Conservation (phyloP, 2,113 vertebrate species). For the Oophaga pumilio region DNA sequence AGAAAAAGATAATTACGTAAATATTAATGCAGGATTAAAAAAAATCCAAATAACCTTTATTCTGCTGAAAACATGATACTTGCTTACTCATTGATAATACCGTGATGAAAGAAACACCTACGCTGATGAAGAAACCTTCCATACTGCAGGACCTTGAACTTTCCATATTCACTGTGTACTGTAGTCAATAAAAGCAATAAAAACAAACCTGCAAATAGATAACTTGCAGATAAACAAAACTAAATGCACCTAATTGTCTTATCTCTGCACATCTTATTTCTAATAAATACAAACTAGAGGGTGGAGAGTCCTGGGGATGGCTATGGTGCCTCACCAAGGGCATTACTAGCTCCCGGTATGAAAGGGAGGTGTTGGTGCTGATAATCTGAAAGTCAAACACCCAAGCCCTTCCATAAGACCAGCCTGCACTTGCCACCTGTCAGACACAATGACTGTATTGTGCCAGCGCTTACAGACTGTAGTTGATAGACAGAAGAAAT, state of each 20-base stretch:
- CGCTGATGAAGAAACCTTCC: background rate
- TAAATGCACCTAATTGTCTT: background rate
- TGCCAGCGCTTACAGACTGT: background rate
- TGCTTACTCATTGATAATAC: background rate
- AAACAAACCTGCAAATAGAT: background rate
- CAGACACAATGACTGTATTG: too few relatives aligned
- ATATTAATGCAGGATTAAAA: background rate
- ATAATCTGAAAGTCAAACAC: too few relatives aligned
- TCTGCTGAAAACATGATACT: background rate
- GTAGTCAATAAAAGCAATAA: background rate
- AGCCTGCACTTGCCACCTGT: too few relatives aligned
- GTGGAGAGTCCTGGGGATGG: too few relatives aligned
- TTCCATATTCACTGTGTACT: background rate
- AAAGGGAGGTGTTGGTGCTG: too few relatives aligned
- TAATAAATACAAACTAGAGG: background rate
- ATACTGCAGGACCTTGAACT: background rate
- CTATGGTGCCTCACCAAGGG: too few relatives aligned
- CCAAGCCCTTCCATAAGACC: too few relatives aligned
- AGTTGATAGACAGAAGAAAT: background rate
- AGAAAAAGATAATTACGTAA: background rate
- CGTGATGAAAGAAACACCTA: slow-evolving; percentile 14
- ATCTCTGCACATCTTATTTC: background rate
- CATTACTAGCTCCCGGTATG: too few relatives aligned
- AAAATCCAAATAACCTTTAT: background rate
- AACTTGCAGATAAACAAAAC: background rate